Evolutionary conservation across 1,140 invertebrate species (phyloP).

Genomic region (Drosophila navojoa): DNA sequence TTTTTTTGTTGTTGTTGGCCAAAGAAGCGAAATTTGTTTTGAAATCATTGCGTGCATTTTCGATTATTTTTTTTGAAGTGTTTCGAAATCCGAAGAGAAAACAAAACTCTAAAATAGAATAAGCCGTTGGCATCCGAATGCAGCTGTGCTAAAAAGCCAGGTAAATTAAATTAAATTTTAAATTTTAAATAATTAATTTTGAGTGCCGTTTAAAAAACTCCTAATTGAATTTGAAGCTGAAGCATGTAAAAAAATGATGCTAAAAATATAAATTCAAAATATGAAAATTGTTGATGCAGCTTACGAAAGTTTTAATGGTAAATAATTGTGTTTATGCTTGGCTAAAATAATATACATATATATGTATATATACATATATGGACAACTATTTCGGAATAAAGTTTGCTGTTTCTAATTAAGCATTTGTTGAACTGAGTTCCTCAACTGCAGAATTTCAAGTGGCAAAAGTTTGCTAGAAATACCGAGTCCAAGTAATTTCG

Average conservation of each 20-base stretch:
- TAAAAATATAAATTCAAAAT: no score
- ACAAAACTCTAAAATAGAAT: background rate
- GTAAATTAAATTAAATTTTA: background rate
- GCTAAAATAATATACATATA: no score
- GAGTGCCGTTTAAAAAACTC: no score
- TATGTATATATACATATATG: no score
- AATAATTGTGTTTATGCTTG: no score
- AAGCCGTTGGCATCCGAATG: background rate
- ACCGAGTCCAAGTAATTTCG: background rate
- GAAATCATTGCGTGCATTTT: slow-evolving; percentile 3
- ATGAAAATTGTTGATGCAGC: no score
- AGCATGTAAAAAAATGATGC: no score
- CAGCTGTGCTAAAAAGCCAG: background rate
- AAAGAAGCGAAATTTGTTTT: background rate
- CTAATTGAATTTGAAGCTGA: no score
- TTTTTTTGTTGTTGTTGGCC: slow-evolving; percentile 1
- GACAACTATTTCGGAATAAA: no score
- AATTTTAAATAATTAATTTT: background rate
- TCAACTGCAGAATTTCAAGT: slow-evolving; percentile 1
- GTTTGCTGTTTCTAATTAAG: no score
- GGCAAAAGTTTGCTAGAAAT: background rate
- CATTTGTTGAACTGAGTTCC: background rate
- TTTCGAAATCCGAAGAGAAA: background rate
- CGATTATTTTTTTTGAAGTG: slow-evolving; percentile 4
- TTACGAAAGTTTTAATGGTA: no score